Evolutionary conservation across 2,797 vertebrate genomes (phyloP).

Genomic region (Malacoraja senta): DNA sequence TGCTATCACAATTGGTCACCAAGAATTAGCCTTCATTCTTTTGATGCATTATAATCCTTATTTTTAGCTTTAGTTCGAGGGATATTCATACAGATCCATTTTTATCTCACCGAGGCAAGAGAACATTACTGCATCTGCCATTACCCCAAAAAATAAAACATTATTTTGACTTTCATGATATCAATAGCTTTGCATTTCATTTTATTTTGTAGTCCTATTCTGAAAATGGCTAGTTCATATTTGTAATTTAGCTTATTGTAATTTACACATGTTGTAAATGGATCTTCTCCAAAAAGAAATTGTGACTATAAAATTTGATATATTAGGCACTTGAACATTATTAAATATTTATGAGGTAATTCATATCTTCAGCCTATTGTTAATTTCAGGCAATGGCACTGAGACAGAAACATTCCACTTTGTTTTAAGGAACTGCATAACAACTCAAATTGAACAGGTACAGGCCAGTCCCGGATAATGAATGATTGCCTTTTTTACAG

Average conservation of each 20-base stretch:
- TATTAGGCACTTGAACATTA: background rate
- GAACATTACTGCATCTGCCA: background rate
- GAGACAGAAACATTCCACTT: background rate
- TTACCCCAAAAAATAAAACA: background rate
- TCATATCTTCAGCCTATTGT: background rate
- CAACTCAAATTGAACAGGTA: background rate
- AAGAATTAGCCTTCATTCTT: background rate
- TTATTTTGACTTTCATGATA: background rate
- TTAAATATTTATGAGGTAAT: slow-evolving; percentile 15
- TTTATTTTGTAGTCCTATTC: background rate
- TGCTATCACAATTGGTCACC: background rate
- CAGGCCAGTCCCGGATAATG: too few relatives aligned
- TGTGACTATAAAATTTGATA: background rate
- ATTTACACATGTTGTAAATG: background rate
- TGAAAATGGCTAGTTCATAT: background rate
- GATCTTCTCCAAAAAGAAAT: background rate
- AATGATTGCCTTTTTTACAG: too few relatives aligned
- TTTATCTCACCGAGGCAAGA: background rate
- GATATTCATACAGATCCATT: background rate
- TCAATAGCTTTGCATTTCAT: background rate
- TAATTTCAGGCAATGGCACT: background rate
- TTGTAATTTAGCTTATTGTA: background rate
- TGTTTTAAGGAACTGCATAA: background rate
- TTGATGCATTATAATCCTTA: background rate
- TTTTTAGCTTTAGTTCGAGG: background rate